Conservation (phyloP, 2,888 invertebrate genomes). For the Folsomia candida region DNA sequence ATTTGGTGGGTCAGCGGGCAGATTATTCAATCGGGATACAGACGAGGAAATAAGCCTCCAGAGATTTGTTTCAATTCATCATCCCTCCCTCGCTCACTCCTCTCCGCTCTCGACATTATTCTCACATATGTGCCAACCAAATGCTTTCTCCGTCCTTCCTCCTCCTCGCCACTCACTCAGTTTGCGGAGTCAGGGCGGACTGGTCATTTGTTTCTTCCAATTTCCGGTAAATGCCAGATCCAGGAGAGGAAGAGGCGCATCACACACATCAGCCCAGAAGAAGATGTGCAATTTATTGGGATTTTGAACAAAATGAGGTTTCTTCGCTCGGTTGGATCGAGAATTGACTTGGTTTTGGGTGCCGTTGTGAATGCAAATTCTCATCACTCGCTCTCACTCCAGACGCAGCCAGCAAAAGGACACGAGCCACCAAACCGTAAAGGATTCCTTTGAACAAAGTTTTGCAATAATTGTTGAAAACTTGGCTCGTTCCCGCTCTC, state of each 20-base stretch:
- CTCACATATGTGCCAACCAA: conserved; percentile 4
- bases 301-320: too few species aligned
- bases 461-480: conserved; percentile 3
- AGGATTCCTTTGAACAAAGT: background rate
- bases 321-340: too few species aligned
- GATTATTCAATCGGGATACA: conserved; percentile 7
- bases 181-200: background rate
- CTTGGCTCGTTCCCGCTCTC: background rate
- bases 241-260: background rate
- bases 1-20: too few species aligned
- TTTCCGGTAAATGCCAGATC: background rate
- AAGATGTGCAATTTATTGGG: background rate
- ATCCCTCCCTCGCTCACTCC: conserved; percentile 33
- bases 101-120: conserved; percentile 23
- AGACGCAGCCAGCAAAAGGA: too few species aligned
- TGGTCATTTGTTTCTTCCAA: background rate
- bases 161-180: background rate
- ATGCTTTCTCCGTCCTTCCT: too few species aligned
- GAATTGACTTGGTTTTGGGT: too few species aligned
- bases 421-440: too few species aligned
- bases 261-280: too few species aligned
- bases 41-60: conserved; percentile 15
- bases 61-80: conserved; percentile 44
- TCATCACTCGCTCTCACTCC: too few species aligned
- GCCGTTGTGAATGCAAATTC: too few species aligned